These are phyloP conservation scores for Zaprionus bogoriensis DNA, from an alignment of 2,888 invertebrate species.

Conservation along the genomic window DNA sequence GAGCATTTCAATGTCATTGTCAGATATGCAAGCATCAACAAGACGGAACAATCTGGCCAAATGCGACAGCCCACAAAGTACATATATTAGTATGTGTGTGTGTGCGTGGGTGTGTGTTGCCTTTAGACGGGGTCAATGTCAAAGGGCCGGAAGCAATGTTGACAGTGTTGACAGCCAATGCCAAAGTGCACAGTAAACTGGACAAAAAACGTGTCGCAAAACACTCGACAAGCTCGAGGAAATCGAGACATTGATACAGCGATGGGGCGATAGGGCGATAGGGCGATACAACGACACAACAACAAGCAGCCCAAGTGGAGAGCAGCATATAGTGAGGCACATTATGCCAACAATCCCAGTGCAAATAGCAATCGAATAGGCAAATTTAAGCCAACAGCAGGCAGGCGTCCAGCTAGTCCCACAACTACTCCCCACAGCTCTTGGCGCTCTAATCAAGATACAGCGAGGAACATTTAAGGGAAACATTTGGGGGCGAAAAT, in stretches of 20 bases:
- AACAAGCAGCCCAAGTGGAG: too few species aligned
- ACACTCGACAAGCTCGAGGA: conserved; percentile 30
- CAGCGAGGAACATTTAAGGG: neutral
- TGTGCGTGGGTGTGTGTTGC: neutral
- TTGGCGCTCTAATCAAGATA: neutral
- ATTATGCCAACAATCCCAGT: too few species aligned
- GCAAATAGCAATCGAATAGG: too few species aligned
- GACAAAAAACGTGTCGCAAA: conserved; percentile 25
- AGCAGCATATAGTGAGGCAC: too few species aligned
- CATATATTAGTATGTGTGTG: neutral
- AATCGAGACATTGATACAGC: conserved; percentile 30
- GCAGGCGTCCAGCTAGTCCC: too few species aligned
- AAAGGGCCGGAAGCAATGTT: conserved; percentile 38
- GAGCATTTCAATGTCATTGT: conserved; percentile 60
- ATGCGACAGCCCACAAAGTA: conserved; percentile 12
- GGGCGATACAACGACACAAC: conserved; percentile 7
- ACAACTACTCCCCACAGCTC: too few species aligned
- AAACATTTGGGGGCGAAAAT: neutral
- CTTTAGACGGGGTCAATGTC: conserved; percentile 47
- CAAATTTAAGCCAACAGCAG: too few species aligned
- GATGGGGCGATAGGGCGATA: neutral
- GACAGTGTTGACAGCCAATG: conserved; percentile 44
- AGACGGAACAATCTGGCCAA: conserved; percentile 43
- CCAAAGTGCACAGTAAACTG: conserved; percentile 35
- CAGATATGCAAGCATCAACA: conserved; percentile 36